These are phyloP conservation scores for Mobula birostris DNA, from an alignment of 2,113 vertebrate genomes.

Conservation along the genomic window DNA sequence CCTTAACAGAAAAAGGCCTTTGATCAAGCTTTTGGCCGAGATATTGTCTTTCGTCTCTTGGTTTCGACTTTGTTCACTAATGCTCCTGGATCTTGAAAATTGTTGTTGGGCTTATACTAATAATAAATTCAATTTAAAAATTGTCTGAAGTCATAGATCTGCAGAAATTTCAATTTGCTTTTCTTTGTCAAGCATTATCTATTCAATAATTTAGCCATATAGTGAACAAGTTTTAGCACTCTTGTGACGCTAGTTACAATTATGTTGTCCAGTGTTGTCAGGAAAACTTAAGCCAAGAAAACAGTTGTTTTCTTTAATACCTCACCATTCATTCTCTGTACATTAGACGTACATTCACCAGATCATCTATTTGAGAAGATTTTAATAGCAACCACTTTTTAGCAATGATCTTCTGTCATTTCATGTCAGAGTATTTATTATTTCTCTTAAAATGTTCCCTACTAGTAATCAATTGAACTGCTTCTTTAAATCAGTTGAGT, in stretches of 20 bases:
- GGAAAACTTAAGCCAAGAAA: background rate
- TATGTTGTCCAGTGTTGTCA: background rate
- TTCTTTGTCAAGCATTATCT: background rate
- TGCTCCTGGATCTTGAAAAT: background rate
- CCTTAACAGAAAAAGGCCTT: background rate
- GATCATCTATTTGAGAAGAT: background rate
- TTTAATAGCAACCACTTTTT: background rate
- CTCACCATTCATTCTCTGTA: background rate
- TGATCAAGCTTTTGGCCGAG: background rate
- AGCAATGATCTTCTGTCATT: background rate
- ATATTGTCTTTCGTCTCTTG: too few relatives aligned
- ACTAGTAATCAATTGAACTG: conserved; percentile 33
- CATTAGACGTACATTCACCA: background rate
- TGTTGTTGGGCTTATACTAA: background rate
- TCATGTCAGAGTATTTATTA: conserved; percentile 10
- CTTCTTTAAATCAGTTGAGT: conserved; percentile 66
- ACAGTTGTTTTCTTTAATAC: background rate
- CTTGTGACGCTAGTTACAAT: background rate
- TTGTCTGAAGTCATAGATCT: background rate
- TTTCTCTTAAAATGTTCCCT: conserved; percentile 3
- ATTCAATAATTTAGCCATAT: background rate
- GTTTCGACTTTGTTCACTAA: background rate
- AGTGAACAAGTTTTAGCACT: background rate
- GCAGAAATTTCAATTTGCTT: background rate
- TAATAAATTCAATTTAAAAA: background rate